phyloP scores from a whole-genome alignment of 1,140 invertebrate species.

The Spodoptera frugiperda region DNA sequence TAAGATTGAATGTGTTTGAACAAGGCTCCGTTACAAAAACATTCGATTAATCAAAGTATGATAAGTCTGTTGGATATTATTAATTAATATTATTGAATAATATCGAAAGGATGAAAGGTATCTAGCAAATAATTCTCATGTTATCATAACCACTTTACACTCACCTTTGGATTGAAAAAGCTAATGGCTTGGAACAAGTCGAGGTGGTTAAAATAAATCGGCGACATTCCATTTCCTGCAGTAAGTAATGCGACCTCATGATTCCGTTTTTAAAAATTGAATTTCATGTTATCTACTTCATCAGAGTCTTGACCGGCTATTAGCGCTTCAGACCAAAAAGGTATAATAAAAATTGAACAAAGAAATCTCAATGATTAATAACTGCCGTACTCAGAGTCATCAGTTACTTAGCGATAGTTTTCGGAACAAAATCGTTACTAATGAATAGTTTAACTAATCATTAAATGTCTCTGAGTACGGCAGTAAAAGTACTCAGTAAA shows the following conservation, averaged over 20 bases:
- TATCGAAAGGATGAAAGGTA: constrained; percentile 57
- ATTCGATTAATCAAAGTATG: constrained; percentile 19
- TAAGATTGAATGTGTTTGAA: neutral
- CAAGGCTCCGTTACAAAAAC: neutral
- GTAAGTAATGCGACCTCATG: constrained; percentile 68
- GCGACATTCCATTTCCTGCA: constrained; percentile 76
- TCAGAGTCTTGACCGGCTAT: constrained; percentile 53
- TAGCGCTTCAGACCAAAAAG: neutral
- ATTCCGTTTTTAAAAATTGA: constrained; percentile 71
- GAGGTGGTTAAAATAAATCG: constrained; percentile 80
- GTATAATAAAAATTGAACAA: constrained; percentile 10
- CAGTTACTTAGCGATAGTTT: too few relatives aligned
- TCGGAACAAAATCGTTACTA: too few relatives aligned
- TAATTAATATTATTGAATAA: constrained; percentile 44
- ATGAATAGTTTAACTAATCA: too few relatives aligned
- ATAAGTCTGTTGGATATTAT: neutral
- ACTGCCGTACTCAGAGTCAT: too few relatives aligned
- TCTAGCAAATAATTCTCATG: constrained; percentile 46
- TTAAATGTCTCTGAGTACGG: too few relatives aligned
- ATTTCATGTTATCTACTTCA: constrained; percentile 61
- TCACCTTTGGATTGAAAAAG: constrained; percentile 78
- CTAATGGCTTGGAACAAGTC: constrained; percentile 79
- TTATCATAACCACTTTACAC: constrained; percentile 75
- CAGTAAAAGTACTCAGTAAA: neutral
- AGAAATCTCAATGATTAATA: constrained; percentile 8